Conservation (phyloP, 1,140 invertebrate genomes). For the Myzus persicae region DNA sequence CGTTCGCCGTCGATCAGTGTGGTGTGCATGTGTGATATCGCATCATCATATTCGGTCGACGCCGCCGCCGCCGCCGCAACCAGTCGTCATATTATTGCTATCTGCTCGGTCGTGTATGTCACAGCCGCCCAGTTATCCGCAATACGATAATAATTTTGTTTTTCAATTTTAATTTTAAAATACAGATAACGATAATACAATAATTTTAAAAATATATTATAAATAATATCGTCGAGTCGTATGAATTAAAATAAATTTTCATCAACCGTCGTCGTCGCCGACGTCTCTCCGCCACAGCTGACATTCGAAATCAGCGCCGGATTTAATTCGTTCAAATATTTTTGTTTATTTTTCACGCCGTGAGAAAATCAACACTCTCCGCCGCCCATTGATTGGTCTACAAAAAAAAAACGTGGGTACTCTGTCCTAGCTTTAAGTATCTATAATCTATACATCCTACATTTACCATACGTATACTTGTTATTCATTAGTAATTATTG, state of each 20-base stretch:
- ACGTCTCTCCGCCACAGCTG: background rate
- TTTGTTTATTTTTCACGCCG: background rate
- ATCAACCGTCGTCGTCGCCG: background rate
- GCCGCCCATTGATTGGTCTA: background rate
- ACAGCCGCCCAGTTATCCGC: background rate
- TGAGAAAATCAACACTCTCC: background rate
- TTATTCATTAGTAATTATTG: background rate
- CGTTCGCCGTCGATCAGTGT: background rate
- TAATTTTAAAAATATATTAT: background rate
- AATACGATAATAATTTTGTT: background rate
- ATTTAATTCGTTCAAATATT: background rate
- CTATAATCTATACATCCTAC: background rate
- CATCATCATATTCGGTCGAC: background rate
- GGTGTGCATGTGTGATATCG: constrained; percentile 8
- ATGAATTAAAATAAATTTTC: background rate
- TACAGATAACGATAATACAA: background rate
- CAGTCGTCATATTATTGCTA: background rate
- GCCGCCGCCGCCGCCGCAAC: constrained; percentile 11
- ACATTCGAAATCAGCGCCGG: background rate
- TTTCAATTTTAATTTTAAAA: background rate
- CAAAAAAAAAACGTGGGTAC: background rate
- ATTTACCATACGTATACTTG: background rate
- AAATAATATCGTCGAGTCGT: background rate
- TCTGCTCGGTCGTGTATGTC: background rate
- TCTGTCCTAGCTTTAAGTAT: too few relatives aligned